These are phyloP conservation scores for Mustela erminea DNA, from an alignment of 2,797 vertebrate genomes.

Conservation along the genomic window DNA sequence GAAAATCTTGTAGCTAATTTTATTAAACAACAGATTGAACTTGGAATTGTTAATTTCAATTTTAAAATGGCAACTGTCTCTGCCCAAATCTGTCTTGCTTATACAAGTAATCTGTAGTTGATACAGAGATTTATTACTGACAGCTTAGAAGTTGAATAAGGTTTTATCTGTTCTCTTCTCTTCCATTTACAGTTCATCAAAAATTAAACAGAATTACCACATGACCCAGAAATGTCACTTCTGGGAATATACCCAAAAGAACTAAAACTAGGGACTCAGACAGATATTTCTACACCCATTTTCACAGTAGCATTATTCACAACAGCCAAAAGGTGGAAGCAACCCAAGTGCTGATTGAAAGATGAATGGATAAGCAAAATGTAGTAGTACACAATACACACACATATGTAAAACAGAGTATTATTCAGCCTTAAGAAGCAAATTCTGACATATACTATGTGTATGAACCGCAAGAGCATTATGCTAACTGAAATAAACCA, in stretches of 20 bases:
- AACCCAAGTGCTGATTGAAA: neutral
- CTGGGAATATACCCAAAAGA: neutral
- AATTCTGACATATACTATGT: neutral
- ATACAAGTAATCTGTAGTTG: neutral
- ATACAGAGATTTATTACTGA: neutral
- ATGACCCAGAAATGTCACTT: neutral
- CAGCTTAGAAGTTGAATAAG: neutral
- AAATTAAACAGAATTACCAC: neutral
- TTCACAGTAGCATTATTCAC: neutral
- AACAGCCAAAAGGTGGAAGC: neutral
- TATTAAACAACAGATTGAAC: neutral
- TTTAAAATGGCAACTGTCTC: neutral
- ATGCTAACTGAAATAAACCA: neutral
- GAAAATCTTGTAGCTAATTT: neutral
- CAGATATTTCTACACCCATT: neutral
- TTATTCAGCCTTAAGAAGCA: neutral
- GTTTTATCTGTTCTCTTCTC: neutral
- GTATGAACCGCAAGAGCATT: neutral
- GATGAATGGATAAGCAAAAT: neutral
- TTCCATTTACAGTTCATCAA: neutral
- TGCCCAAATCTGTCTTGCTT: neutral
- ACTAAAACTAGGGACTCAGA: neutral
- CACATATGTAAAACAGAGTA: neutral
- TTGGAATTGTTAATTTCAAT: neutral
- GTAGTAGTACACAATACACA: neutral